Evolutionary conservation across 1,140 invertebrate species (phyloP), one percentile per base, ranked within the genome.

Genomic region (Drosophila willistoni): DNA sequence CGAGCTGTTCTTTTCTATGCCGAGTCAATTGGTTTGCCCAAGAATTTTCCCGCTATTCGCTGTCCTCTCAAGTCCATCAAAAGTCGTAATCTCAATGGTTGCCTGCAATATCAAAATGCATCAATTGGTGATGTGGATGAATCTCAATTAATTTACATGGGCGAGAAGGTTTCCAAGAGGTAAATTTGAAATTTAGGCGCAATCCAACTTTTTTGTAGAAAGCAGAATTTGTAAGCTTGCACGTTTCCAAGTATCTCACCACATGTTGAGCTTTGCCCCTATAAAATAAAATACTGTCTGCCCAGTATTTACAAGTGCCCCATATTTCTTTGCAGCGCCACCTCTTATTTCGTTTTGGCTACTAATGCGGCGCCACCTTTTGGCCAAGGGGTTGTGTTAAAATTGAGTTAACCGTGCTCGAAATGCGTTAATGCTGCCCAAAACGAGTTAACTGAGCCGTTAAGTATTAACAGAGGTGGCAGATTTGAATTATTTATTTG

Each of bases 301-400:
- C 10, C 2, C 10, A n/a, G 22, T 25, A 47, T 29, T 65, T 51
- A 29, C 17, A 19, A 7, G 7, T n/a, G 7, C 7, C 17, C 17
- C 3, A 9, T 51, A 22, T 59, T 54, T 10, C 7, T 10, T 68
- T 25, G 12, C 29, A 91, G 90, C 70, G 87, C 84, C 72, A 77
- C 66, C 62, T 89, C 68, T 51, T 78, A 64, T 34, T 85, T 64
- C 64, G 87, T 79, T 63, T 78, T 91, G 73, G 65, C 47, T 67
- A 91, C 90, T 0, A 78, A 91, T 73, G 85, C 60, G 64, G 82
- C 65, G 68, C 82, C 90, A 64, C 90, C 90, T 55, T 91, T 82
- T 51, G 90, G 90, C 0, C 79, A 90, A 12, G 90, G 87, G 7
- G 59, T 62, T 62, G 29, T 64, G 73, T 25, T 12, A 13, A 12